Conservation (phyloP, 2,113 vertebrate genomes). For the Siniperca chuatsi region DNA sequence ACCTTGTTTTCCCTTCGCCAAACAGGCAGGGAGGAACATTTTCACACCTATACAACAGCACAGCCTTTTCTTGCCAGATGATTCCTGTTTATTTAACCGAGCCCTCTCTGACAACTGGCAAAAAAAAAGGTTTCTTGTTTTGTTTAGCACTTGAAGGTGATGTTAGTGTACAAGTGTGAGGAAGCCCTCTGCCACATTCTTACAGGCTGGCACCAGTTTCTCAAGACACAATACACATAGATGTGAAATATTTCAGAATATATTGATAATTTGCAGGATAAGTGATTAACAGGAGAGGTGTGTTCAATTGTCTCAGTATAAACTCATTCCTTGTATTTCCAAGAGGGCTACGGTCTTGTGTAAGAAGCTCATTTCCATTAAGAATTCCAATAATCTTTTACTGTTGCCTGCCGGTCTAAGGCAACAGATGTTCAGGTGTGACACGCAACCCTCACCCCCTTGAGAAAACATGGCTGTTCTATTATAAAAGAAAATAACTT, state of each 20-base stretch:
- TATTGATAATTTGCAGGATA: not conserved
- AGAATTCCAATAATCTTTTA: conserved; percentile 47
- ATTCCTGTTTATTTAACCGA: conserved; percentile 55
- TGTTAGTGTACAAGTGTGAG: conserved; percentile 33
- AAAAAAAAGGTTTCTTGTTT: conserved; percentile 39
- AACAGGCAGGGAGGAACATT: conserved; percentile 42
- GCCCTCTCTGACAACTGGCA: conserved; percentile 39
- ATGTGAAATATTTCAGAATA: conserved; percentile 39
- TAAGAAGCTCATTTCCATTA: conserved; percentile 24
- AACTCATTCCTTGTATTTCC: conserved; percentile 14
- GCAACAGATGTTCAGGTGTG: conserved; percentile 75
- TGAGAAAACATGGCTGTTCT: conserved; percentile 28
- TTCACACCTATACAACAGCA: conserved; percentile 56
- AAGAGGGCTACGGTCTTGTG: not conserved
- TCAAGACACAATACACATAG: not conserved
- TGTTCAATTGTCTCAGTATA: not conserved
- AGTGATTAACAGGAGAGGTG: conserved; percentile 1
- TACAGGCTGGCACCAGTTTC: conserved; percentile 34
- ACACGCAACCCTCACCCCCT: conserved; percentile 31
- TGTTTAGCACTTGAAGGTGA: conserved; percentile 46
- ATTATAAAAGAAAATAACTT: conserved; percentile 31
- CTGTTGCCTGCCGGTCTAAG: conserved; percentile 45
- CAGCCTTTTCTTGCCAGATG: conserved; percentile 32
- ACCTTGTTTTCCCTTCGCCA: conserved; percentile 29
- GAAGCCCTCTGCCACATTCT: conserved; percentile 26